phyloP scores from a whole-genome alignment of 2,888 invertebrate species.

The Microctonus brassicae region DNA sequence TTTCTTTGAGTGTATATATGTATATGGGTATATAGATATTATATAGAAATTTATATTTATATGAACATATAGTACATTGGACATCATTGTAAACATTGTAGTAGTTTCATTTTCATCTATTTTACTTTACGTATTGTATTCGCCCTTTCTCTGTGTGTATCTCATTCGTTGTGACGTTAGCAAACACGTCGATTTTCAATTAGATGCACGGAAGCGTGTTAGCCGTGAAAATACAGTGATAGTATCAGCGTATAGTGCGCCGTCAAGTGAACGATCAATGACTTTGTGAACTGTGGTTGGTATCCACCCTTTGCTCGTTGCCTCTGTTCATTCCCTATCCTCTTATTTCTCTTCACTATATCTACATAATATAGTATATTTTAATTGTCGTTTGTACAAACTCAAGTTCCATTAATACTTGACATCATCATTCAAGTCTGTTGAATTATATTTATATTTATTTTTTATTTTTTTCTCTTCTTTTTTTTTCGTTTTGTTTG shows the following conservation, averaged over 20 bases:
- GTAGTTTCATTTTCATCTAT: neutral
- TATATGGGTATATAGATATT: too few species aligned
- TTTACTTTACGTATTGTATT: neutral
- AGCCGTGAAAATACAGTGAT: slow-evolving; percentile 27
- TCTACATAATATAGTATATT: neutral
- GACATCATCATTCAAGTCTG: neutral
- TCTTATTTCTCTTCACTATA: neutral
- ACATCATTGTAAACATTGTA: slow-evolving; percentile 1
- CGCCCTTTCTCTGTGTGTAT: neutral
- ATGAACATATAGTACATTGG: neutral
- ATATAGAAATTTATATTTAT: too few species aligned
- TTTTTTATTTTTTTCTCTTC: neutral
- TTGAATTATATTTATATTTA: neutral
- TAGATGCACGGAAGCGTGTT: slow-evolving; percentile 31
- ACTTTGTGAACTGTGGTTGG: slow-evolving; percentile 21
- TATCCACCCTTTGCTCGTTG: slow-evolving; percentile 21
- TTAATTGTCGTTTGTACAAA: slow-evolving; percentile 9
- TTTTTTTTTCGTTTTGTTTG: neutral
- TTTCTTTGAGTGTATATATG: too few species aligned
- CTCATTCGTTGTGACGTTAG: slow-evolving; percentile 19
- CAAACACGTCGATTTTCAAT: slow-evolving; percentile 36
- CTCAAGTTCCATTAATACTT: neutral
- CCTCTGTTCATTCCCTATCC: neutral
- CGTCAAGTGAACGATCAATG: slow-evolving; percentile 27
- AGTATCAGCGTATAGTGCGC: slow-evolving; percentile 2